Evolutionary conservation across 2,888 invertebrate species (phyloP), one percentile per base, ranked within the genome.

Genomic region (Melieria omissa): DNA sequence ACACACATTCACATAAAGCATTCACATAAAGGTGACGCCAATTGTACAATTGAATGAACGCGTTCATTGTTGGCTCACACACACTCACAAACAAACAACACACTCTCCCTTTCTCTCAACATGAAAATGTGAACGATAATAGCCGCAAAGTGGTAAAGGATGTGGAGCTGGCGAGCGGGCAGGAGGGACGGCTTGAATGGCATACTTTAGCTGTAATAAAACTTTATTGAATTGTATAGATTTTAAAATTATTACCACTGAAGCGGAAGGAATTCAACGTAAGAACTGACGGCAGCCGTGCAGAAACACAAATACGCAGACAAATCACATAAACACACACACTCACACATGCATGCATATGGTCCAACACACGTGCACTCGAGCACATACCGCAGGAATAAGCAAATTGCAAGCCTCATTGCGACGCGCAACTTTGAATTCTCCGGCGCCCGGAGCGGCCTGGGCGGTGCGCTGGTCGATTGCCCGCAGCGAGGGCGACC

Each of bases 161-260:
- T 29, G 29, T 29, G 29, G 29, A 29, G 29, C 29, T 29, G 29
- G 29, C 29, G 29, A 29, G 29, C 29, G 29, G 29, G 29, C 29
- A 29, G 29, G 29, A 44, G 46, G 55, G 29, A 46, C 5, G 42
- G 58, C 12, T 64, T 42, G 44, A 60, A 52, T 65, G 57, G 65
- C 70, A 65, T 65, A 49, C 45, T 65, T 65, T 66, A 65, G 75
- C 78, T 78, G 80, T 83, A 85, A 84, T 84, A 85, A 85, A 85
- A 84, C 82, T 84, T 84, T 85, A 84, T 85, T 84, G 85, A 84
- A 85, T 85, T 84, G 85, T 81, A 84, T 83, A 80, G 83, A 84
- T 85, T 84, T 83, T 80, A 82, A 85, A 85, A 85, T 85, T 82
- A 85, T 84, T 83, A 84, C 81, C 80, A 78, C 77, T 81, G 81